Conservation (phyloP, 2,888 invertebrate species). For the Coenonympha arcania region DNA sequence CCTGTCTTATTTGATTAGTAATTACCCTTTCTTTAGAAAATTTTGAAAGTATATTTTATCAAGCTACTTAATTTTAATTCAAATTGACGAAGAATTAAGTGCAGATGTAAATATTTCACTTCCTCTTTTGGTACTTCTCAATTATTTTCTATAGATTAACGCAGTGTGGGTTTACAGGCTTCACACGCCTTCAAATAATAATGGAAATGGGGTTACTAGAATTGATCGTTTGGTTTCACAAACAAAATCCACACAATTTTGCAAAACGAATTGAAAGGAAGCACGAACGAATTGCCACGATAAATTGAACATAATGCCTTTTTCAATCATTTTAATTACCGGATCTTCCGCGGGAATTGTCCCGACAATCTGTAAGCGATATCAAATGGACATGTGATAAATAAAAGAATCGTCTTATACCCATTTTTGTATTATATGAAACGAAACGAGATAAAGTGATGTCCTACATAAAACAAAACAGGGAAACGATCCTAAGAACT, state of each 20-base stretch:
- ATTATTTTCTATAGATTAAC: no score
- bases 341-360: conserved; percentile 7
- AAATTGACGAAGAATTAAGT: no score
- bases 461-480: no score
- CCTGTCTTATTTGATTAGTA: conserved; percentile 8
- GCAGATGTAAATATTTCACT: no score
- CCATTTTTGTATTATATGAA: no score
- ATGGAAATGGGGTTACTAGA: background rate
- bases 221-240: conserved; percentile 2
- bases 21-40: conserved; percentile 9
- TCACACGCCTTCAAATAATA: background rate
- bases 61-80: no score
- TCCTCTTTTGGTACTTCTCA: no score
- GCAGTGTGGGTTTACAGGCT: background rate
- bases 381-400: conserved; percentile 1
- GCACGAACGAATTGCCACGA: conserved; percentile 15
- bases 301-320: conserved; percentile 17
- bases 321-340: conserved; percentile 23
- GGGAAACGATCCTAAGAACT: no score
- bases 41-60: no score
- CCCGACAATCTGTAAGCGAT: conserved; percentile 2
- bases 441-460: no score
- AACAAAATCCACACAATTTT: conserved; percentile 13
- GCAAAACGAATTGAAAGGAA: conserved; percentile 19
- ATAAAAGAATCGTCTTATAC: conserved; percentile 10